These are phyloP conservation scores for Gandaritis pyraliata DNA, from an alignment of 2,888 invertebrate species.

Conservation along the genomic window DNA sequence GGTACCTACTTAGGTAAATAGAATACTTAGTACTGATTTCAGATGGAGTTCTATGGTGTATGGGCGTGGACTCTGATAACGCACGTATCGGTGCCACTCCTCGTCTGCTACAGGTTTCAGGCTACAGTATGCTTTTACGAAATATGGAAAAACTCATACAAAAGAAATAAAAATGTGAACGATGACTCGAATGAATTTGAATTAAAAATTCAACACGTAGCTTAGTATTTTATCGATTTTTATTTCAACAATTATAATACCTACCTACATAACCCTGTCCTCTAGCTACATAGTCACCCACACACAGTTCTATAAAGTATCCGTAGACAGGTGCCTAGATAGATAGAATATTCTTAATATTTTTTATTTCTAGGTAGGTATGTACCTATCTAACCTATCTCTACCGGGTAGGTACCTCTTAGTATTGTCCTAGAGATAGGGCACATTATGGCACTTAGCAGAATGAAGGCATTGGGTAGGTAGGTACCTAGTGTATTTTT, in stretches of 20 bases:
- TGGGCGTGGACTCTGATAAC: slow-evolving; percentile 91
- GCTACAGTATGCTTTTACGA: slow-evolving; percentile 91
- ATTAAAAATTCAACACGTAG: slow-evolving; percentile 70
- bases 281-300: not conserved
- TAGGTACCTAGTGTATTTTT: too few species aligned
- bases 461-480: too few species aligned
- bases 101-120: slow-evolving; percentile 90
- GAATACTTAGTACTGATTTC: slow-evolving; percentile 30
- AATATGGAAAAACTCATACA: slow-evolving; percentile 91
- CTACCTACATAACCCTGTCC: too few species aligned
- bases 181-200: slow-evolving; percentile 63
- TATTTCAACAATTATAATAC: slow-evolving; percentile 1
- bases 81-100: slow-evolving; percentile 88
- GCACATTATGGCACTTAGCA: too few species aligned
- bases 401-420: too few species aligned
- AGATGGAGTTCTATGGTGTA: slow-evolving; percentile 87
- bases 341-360: too few species aligned
- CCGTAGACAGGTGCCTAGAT: too few species aligned
- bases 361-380: too few species aligned
- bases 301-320: too few species aligned
- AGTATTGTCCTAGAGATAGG: too few species aligned
- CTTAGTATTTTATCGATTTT: slow-evolving; percentile 45
- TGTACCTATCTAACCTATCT: too few species aligned
- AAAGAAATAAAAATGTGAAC: slow-evolving; percentile 68
- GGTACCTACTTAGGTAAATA: too few species aligned